Evolutionary conservation across 2,888 invertebrate species (phyloP).

Genomic region (Herminia tarsipennalis): DNA sequence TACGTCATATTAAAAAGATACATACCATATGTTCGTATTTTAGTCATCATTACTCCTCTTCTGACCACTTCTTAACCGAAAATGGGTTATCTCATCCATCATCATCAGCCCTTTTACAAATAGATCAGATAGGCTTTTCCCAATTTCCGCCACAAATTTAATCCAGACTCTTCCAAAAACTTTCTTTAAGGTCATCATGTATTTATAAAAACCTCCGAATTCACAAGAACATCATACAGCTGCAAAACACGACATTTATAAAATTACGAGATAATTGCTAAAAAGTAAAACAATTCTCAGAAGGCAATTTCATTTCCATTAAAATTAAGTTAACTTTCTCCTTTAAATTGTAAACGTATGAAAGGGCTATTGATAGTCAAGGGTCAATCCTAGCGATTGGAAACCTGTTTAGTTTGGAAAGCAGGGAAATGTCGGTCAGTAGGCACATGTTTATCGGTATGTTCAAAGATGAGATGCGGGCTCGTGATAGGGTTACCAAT

Average conservation of each 20-base stretch:
- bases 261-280: neutral
- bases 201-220: no score
- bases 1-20: no score
- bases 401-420: slow-evolving; percentile 51
- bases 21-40: no score
- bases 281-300: slow-evolving; percentile 7
- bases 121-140: no score
- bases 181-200: no score
- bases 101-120: no score
- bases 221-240: neutral
- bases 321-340: slow-evolving; percentile 42
- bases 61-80: no score
- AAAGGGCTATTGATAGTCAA: slow-evolving; percentile 41
- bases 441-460: slow-evolving; percentile 50
- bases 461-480: slow-evolving; percentile 23
- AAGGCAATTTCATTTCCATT: slow-evolving; percentile 33
- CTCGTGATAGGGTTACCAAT: no score
- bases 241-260: neutral
- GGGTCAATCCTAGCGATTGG: slow-evolving; percentile 43
- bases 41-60: no score
- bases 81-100: no score
- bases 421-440: slow-evolving; percentile 52
- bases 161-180: no score
- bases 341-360: slow-evolving; percentile 21
- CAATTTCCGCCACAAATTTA: no score